These are phyloP conservation scores for Physocephala rufipes DNA, from an alignment of 2,888 invertebrate genomes.

Conservation along the genomic window DNA sequence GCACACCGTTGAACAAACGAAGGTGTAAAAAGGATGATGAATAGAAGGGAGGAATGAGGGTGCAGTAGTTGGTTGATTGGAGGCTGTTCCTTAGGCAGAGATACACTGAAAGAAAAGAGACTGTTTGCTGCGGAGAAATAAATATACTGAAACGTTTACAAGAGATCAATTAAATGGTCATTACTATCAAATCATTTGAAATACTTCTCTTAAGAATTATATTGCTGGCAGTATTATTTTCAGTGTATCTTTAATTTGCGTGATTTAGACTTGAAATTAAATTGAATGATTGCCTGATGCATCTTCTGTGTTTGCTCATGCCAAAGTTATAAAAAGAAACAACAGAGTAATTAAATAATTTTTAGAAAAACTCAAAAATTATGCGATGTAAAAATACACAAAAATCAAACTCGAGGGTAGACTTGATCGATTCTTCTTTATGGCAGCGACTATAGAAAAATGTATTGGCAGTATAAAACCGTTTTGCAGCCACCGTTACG, in stretches of 20 bases:
- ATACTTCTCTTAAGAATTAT: too few relatives aligned
- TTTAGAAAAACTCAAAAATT: conserved; percentile 2
- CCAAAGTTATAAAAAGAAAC: conserved; percentile 30
- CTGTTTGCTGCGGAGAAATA: background rate
- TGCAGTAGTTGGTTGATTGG: too few relatives aligned
- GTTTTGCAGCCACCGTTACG: conserved; percentile 52
- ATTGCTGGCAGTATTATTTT: background rate
- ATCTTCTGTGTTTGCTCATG: conserved; percentile 39
- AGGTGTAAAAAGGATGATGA: background rate
- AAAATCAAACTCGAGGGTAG: conserved; percentile 1
- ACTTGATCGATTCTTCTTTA: background rate
- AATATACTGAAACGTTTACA: too few relatives aligned
- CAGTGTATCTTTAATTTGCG: conserved; percentile 52
- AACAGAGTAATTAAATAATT: conserved; percentile 18
- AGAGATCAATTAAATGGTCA: too few relatives aligned
- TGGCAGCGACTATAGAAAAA: conserved; percentile 3
- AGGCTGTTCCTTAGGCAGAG: conserved; percentile 41
- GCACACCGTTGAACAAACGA: background rate
- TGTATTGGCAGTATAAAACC: conserved; percentile 56
- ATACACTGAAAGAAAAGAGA: conserved; percentile 15
- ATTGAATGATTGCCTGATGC: conserved; percentile 6
- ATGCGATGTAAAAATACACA: background rate
- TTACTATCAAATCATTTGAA: too few relatives aligned
- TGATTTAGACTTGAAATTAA: conserved; percentile 58
- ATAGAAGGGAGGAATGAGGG: background rate